Evolutionary conservation across 30 jellyfish, hydroid and myxozoan genomes (phyloP).

Genomic region (Hydractinia symbiolongicarpus): DNA sequence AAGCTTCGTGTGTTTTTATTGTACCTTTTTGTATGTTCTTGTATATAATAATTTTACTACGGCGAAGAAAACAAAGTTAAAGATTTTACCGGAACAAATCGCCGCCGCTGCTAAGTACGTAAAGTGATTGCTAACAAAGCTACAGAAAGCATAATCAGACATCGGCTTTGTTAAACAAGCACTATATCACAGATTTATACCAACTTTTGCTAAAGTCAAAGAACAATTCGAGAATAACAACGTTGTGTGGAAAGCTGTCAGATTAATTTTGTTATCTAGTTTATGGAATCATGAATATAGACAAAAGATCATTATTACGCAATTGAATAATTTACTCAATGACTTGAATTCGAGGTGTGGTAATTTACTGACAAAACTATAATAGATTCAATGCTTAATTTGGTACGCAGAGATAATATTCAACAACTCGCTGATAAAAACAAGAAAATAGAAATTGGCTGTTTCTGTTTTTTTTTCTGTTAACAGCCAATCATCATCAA

Average conservation of each 20-base stretch:
- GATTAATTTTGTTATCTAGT: neutral
- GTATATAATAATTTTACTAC: too few species aligned
- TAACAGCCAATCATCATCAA: too few species aligned
- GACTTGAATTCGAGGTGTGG: neutral
- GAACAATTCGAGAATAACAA: neutral
- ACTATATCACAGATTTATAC: neutral
- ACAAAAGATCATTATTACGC: too few species aligned
- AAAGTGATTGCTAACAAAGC: neutral
- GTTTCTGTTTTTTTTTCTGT: too few species aligned
- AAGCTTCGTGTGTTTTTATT: too few species aligned
- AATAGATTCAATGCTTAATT: neutral
- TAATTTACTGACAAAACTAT: neutral
- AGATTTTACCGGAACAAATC: conserved; percentile 4
- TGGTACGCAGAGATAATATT: neutral
- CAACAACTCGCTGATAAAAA: neutral
- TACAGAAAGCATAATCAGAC: neutral
- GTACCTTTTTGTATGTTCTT: too few species aligned
- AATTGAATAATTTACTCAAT: too few species aligned
- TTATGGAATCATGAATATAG: neutral
- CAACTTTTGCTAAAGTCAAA: neutral
- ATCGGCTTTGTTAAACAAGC: conserved; percentile 1
- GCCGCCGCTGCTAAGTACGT: neutral
- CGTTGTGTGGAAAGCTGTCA: neutral
- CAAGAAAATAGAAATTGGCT: too few species aligned
- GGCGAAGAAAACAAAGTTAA: neutral